phyloP scores from a whole-genome alignment of 2,797 vertebrate species.

The Silurus lanzhouensis region DNA sequence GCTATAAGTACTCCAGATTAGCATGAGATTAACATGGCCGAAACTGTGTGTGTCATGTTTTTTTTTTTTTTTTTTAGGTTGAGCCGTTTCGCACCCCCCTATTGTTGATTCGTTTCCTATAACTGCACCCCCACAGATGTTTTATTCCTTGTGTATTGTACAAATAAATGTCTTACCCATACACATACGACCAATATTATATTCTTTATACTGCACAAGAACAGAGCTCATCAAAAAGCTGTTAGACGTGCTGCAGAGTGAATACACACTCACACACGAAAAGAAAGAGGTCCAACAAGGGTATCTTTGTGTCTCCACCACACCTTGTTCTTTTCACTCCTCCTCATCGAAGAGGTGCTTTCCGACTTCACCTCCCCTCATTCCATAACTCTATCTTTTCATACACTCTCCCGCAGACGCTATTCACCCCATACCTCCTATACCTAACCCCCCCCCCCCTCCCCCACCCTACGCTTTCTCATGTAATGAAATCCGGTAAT shows the following conservation, averaged over 20 bases:
- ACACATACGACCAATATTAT: too few species aligned
- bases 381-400: slow-evolving; percentile 1
- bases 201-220: too few species aligned
- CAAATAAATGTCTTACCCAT: too few species aligned
- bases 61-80: too few species aligned
- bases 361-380: neutral
- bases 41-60: too few species aligned
- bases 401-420: neutral
- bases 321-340: neutral
- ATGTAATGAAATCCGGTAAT: slow-evolving; percentile 64
- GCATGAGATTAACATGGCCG: too few species aligned
- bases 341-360: neutral
- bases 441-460: neutral
- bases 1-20: too few species aligned
- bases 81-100: too few species aligned
- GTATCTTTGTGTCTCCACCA: neutral
- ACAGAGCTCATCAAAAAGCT: too few species aligned
- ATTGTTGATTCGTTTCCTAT: neutral
- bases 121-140: neutral
- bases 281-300: neutral
- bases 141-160: too few species aligned
- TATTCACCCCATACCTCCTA: slow-evolving; percentile 6
- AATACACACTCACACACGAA: too few species aligned
- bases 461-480: neutral
- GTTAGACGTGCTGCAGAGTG: too few species aligned